phyloP scores from a whole-genome alignment of 2,888 invertebrate species.

The Brachyopa scutellaris region DNA sequence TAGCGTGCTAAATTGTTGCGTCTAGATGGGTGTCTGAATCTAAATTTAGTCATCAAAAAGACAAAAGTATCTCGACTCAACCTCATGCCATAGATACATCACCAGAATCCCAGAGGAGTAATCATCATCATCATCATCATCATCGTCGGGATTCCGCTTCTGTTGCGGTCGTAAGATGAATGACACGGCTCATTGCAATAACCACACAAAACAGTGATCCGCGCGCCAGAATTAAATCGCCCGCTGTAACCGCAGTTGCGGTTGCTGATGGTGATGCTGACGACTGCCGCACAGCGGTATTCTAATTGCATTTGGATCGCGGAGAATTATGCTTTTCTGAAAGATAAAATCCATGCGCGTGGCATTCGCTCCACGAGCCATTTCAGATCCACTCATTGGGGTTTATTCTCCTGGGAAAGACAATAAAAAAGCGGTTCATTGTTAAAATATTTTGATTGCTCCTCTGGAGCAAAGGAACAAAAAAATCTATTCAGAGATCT shows the following conservation, averaged over 20 bases:
- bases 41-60: conserved; percentile 60
- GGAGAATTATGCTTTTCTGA: background rate
- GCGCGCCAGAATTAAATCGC: conserved; percentile 65
- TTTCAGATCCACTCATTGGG: conserved; percentile 41
- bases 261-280: background rate
- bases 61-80: conserved; percentile 37
- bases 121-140: conserved; percentile 35
- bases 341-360: conserved; percentile 48
- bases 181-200: conserved; percentile 69
- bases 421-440: conserved; percentile 56
- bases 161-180: conserved; percentile 55
- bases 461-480: conserved; percentile 3
- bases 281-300: conserved; percentile 13
- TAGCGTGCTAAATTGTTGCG: conserved; percentile 62
- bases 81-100: conserved; percentile 54
- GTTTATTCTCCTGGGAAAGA: conserved; percentile 44
- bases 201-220: conserved; percentile 61
- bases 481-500: conserved; percentile 32
- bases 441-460: conserved; percentile 54
- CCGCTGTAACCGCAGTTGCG: conserved; percentile 33
- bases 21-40: conserved; percentile 66
- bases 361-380: conserved; percentile 48
- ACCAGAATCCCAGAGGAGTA: conserved; percentile 37
- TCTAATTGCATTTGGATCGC: conserved; percentile 60
- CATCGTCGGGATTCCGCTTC: conserved; percentile 23